phyloP scores from a whole-genome alignment of 2,113 vertebrate species.

The Caranx ignobilis region DNA sequence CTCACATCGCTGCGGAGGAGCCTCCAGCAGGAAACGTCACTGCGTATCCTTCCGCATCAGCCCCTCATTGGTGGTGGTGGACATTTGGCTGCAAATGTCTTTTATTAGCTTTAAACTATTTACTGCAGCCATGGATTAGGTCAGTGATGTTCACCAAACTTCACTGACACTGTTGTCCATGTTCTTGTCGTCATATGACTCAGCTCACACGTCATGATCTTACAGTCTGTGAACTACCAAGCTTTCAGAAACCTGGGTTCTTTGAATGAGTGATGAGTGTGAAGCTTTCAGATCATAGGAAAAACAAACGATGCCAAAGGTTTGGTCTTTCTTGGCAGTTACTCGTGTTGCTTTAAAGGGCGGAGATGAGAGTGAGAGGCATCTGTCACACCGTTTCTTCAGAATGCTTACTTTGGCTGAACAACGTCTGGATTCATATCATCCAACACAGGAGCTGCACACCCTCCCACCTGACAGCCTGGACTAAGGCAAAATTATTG shows the following conservation, averaged over 20 bases:
- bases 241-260: neutral
- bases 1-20: conserved; percentile 78
- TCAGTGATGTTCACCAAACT: neutral
- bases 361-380: neutral
- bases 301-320: no score
- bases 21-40: conserved; percentile 74
- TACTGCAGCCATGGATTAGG: neutral
- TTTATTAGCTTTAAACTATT: neutral
- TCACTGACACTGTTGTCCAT: no score
- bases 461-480: neutral
- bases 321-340: neutral
- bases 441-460: neutral
- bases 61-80: conserved; percentile 8
- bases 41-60: conserved; percentile 74
- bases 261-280: neutral
- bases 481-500: neutral
- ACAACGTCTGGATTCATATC: no score
- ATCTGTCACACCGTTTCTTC: no score
- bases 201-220: neutral
- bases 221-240: neutral
- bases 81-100: neutral
- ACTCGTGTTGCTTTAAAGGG: neutral
- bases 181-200: neutral
- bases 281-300: neutral
- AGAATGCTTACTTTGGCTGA: neutral